Evolutionary conservation across 35 echinoderm and acorn worm species (phyloP).

Genomic region (Stichopus chloronotus): DNA sequence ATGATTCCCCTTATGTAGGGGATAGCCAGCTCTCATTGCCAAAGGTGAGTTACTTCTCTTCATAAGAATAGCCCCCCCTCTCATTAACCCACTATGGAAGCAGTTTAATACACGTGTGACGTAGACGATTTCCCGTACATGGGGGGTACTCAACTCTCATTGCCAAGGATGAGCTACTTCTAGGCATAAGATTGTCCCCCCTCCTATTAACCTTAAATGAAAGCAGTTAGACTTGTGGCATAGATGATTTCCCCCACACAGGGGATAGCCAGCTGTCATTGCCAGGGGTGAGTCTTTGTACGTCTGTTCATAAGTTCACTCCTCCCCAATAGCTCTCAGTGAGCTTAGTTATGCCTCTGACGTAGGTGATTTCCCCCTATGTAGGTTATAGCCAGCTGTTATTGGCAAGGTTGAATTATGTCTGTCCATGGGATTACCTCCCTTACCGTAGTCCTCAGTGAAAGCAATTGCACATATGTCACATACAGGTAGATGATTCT

Average conservation of each 20-base stretch:
- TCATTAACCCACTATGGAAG: no score
- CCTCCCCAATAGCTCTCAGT: no score
- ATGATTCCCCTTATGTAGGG: constrained; percentile 94
- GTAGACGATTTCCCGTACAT: background rate
- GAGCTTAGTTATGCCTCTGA: no score
- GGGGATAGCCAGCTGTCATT: constrained; percentile 87
- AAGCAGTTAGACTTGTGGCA: constrained; percentile 83
- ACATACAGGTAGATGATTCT: constrained; percentile 77
- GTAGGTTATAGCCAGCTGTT: background rate
- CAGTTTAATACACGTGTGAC: constrained; percentile 32
- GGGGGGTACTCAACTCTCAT: background rate
- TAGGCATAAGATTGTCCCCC: constrained; percentile 88
- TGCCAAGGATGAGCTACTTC: background rate
- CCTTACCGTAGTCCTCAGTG: constrained; percentile 67
- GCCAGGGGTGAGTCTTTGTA: constrained; percentile 77
- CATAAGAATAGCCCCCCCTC: background rate
- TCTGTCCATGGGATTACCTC: constrained; percentile 87
- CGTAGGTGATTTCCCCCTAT: background rate
- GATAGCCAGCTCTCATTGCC: constrained; percentile 89
- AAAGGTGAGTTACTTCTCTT: constrained; percentile 69
- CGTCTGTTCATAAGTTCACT: background rate
- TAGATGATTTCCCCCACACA: constrained; percentile 91
- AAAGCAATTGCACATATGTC: constrained; percentile 83
- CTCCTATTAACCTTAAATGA: constrained; percentile 83
- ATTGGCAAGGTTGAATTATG: background rate